phyloP scores from a whole-genome alignment of 2,113 vertebrate species.

The Onychostruthus taczanowskii region DNA sequence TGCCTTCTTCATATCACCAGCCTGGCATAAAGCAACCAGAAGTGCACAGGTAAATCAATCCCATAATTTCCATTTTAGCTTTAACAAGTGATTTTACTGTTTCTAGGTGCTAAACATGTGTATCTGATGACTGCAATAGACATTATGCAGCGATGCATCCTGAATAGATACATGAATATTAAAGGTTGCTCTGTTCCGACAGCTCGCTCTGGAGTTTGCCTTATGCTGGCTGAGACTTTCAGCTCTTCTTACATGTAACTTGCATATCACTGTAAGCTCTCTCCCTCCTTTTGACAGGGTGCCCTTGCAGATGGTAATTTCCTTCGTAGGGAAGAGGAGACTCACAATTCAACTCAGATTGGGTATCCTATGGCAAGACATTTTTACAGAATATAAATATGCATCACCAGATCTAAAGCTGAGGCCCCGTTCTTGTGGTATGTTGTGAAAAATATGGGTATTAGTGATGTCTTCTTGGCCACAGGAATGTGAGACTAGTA shows the following conservation, averaged over 20 bases:
- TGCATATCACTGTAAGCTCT: constrained; percentile 49
- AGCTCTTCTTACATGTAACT: constrained; percentile 65
- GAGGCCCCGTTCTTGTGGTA: neutral
- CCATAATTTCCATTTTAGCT: constrained; percentile 53
- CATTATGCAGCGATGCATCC: constrained; percentile 45
- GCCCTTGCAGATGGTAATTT: constrained; percentile 70
- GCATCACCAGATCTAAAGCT: neutral
- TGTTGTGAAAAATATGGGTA: neutral
- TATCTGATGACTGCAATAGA: constrained; percentile 57
- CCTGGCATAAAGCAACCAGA: constrained; percentile 28
- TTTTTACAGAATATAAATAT: constrained; percentile 37
- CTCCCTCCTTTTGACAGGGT: constrained; percentile 61
- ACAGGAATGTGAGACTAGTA: neutral
- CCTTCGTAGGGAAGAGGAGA: neutral
- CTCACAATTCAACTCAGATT: constrained; percentile 4
- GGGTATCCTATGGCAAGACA: constrained; percentile 2
- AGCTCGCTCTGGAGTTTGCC: constrained; percentile 51
- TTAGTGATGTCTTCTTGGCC: neutral
- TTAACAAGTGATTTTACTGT: constrained; percentile 61
- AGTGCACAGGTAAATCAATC: constrained; percentile 32
- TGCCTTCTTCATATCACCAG: constrained; percentile 14
- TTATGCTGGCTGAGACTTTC: constrained; percentile 58
- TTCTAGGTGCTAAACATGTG: constrained; percentile 49
- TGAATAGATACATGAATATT: constrained; percentile 59
- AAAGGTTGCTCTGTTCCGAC: constrained; percentile 56